A percentile compares a stretch with the other conserved stretches of the same genome.
phyloP scores from a whole-genome alignment of 2,888 invertebrate species.

The Microctonus aethiopoides region DNA sequence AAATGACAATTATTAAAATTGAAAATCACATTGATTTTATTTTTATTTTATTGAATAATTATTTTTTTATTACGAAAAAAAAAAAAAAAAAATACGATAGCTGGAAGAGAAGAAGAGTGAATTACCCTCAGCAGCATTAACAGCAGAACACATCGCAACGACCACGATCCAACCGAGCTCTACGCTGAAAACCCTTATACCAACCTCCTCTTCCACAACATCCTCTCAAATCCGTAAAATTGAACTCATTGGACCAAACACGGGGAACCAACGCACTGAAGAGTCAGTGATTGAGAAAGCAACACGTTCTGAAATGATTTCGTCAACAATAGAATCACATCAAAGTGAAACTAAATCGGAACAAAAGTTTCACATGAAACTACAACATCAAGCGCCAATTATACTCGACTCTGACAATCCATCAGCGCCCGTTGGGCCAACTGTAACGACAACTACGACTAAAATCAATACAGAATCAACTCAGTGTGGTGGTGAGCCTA shows the following conservation, averaged over 20 bases:
- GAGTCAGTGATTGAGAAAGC: constrained; percentile 46
- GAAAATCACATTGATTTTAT: too few relatives aligned
- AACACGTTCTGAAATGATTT: constrained; percentile 60
- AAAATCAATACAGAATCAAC: constrained; percentile 40
- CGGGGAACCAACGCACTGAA: constrained; percentile 29
- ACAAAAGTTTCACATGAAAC: constrained; percentile 65
- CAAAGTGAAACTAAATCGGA: constrained; percentile 63
- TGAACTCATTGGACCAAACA: constrained; percentile 48
- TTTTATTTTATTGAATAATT: constrained; percentile 2
- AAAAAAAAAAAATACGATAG: constrained; percentile 43
- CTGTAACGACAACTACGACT: constrained; percentile 38
- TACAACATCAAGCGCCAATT: constrained; percentile 62
- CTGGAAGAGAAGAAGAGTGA: constrained; percentile 58
- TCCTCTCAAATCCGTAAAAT: constrained; percentile 54
- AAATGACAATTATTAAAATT: constrained; percentile 8
- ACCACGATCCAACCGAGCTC: constrained; percentile 61
- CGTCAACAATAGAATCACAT: constrained; percentile 62
- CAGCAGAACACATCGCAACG: constrained; percentile 56
- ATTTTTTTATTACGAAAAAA: not conserved
- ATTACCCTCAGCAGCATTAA: constrained; percentile 57
- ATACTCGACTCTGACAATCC: constrained; percentile 41
- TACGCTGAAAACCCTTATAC: constrained; percentile 52
- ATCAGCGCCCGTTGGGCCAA: constrained; percentile 33
- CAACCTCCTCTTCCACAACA: constrained; percentile 41
- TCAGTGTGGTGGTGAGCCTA: constrained; percentile 39